Evolutionary conservation across 2,113 vertebrate genomes (phyloP).

Genomic region (Suncus etruscus): DNA sequence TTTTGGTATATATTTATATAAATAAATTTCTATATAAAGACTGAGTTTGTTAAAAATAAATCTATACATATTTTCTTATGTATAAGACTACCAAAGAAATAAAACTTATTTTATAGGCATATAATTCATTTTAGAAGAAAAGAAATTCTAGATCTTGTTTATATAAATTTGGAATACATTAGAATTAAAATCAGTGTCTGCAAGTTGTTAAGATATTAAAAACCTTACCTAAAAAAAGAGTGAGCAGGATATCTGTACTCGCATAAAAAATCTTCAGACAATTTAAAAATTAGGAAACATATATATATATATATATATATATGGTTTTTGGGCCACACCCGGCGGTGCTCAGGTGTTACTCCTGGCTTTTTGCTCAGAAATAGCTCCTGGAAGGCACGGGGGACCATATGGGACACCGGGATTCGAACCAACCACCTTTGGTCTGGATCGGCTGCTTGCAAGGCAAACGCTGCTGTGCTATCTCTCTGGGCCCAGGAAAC

Average conservation of each 20-base stretch:
- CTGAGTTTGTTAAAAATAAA: slow-evolving; percentile 28
- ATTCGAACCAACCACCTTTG: too few species aligned
- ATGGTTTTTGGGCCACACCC: too few species aligned
- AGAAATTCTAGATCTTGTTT: background rate
- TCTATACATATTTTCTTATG: background rate
- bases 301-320: too few species aligned
- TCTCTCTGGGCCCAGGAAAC: too few species aligned
- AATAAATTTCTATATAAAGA: too few species aligned
- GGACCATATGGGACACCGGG: too few species aligned
- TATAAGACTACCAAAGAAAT: slow-evolving; percentile 20
- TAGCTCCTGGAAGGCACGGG: too few species aligned
- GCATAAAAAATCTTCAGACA: background rate
- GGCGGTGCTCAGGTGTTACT: too few species aligned
- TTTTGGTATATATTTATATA: background rate
- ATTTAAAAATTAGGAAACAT: background rate
- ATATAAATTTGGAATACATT: background rate
- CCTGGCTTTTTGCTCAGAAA: too few species aligned
- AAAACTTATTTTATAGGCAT: background rate
- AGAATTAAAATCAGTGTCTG: background rate
- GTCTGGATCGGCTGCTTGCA: too few species aligned
- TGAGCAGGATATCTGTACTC: background rate
- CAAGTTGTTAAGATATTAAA: background rate
- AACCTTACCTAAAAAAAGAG: background rate
- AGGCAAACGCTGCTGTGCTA: too few species aligned
- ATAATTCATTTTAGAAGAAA: slow-evolving; percentile 4